phyloP scores from a whole-genome alignment of 1,140 invertebrate genomes.

The Tachypleus tridentatus region DNA sequence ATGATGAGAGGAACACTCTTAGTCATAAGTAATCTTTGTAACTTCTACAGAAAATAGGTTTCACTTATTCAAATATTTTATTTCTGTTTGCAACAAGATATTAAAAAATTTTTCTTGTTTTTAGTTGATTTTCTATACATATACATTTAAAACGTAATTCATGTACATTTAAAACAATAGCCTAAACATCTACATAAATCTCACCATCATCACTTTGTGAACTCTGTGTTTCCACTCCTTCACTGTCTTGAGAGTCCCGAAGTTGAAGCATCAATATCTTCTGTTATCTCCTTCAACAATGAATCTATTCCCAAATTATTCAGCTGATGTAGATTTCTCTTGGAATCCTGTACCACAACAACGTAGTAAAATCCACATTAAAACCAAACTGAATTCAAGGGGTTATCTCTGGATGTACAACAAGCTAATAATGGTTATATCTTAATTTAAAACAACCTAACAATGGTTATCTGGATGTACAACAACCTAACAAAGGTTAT shows the following conservation, averaged over 20 bases:
- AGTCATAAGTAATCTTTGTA: no score
- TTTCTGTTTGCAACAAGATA: neutral
- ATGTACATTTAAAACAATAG: conserved; percentile 6
- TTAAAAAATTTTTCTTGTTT: conserved; percentile 32
- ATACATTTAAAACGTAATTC: neutral
- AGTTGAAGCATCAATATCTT: conserved; percentile 29
- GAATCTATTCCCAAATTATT: conserved; percentile 61
- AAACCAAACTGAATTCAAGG: neutral
- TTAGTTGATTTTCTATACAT: conserved; percentile 8
- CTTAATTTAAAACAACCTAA: no score
- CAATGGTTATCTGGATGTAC: no score
- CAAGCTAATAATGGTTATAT: neutral
- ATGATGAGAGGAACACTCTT: no score
- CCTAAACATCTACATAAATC: neutral
- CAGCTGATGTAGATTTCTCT: conserved; percentile 61
- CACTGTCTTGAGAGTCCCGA: conserved; percentile 19
- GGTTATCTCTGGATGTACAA: neutral
- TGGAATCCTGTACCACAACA: conserved; percentile 57
- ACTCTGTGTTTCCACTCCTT: conserved; percentile 31
- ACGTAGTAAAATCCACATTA: neutral
- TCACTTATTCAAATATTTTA: conserved; percentile 1
- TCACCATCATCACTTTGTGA: conserved; percentile 34
- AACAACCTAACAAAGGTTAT: no score
- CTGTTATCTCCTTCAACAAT: conserved; percentile 66
- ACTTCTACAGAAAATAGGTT: no score